Evolutionary conservation across 2,888 invertebrate species (phyloP), one percentile per base, ranked within the genome.

Genomic region (Exephanes ischioxanthus): DNA sequence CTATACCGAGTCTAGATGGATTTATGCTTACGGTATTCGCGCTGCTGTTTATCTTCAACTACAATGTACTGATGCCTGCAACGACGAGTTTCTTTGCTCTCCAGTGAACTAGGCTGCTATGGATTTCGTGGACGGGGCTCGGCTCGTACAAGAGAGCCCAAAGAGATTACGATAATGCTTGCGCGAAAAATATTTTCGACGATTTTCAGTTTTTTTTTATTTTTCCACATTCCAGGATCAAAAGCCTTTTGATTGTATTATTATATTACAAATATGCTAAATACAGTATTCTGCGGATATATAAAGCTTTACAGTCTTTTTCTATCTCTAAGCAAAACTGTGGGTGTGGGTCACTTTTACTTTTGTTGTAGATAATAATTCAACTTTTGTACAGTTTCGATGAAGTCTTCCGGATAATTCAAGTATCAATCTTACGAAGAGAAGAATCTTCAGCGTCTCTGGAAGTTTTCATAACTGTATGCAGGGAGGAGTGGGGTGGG

Each of bases 31-130:
- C 55, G 3, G 51, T 85, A 7, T 93, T 94, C 73, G 83, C 84
- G 9, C 73, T 90, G 22, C 86, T 94, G 53, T 92, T 93, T 45
- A 41, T 91, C 33, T 93, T 93, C 81, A 93, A 93, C 80, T 93
- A 88, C 85, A 91, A 89, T 55, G 75, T 93, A 53, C 26, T 94
- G 7, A 63, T 94, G 53, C 92, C 93, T 73, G 81, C 89, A 16
- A 89, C 91, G 3, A 88, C 88, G 53, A 87, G 80, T 68, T 80
- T 89, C 48, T 78, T 88, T 51, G 53, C 63, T 68, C 61, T 51
- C 33, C 75, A 85, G 73, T 86, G 55, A 70, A 3, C 22, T 2
- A 53, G 22, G 33, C 22, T 53, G 9, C 45, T 61, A 55, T 51
- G 11, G 19, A 37, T 41, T 22, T 41, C 22, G 26, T 3, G 9